Conservation (phyloP, 2,888 invertebrate species). For the Entomobrya proxima region DNA sequence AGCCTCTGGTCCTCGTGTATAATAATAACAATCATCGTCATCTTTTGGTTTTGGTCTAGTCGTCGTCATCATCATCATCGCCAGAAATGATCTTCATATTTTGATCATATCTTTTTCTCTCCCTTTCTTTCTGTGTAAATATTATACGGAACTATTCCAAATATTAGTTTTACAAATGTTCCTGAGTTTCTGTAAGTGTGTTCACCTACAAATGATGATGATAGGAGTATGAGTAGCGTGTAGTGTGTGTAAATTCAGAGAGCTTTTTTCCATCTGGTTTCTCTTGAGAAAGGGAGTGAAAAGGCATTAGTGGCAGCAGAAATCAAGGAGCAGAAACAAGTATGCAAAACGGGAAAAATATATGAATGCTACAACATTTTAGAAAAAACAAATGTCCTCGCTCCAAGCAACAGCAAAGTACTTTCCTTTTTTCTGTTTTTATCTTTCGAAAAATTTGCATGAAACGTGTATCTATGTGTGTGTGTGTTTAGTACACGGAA, state of each 20-base stretch:
- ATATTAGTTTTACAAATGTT: constrained; percentile 8
- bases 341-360: not conserved
- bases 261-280: constrained; percentile 5
- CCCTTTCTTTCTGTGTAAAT: not conserved
- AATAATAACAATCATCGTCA: not conserved
- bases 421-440: too few species aligned
- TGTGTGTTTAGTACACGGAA: too few species aligned
- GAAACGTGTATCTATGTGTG: too few species aligned
- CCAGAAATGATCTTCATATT: not conserved
- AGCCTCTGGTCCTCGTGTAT: too few species aligned
- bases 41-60: not conserved
- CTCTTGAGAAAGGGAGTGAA: too few species aligned
- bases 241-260: too few species aligned
- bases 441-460: too few species aligned
- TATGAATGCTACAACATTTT: too few species aligned
- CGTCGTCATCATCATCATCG: not conserved
- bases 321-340: not conserved
- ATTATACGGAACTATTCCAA: not conserved
- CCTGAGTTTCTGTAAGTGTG: not conserved
- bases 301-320: too few species aligned
- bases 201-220: not conserved
- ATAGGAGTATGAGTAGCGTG: not conserved
- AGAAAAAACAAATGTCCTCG: too few species aligned
- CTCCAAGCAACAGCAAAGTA: too few species aligned
- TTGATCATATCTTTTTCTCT: not conserved